phyloP scores from a whole-genome alignment of 2,113 vertebrate species.

The Passer domesticus region DNA sequence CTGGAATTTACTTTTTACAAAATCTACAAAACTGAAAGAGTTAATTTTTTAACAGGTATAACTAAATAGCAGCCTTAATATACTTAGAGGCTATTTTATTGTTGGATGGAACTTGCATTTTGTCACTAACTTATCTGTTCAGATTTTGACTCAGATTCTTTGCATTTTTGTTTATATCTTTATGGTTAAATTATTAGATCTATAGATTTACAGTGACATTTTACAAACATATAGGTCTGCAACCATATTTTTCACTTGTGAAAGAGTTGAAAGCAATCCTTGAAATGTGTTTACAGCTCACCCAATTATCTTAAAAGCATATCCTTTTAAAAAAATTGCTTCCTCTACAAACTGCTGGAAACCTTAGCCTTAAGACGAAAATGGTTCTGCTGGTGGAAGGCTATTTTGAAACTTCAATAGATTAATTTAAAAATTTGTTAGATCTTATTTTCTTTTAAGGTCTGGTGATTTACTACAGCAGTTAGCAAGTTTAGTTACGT shows the following conservation, averaged over 20 bases:
- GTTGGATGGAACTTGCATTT: background rate
- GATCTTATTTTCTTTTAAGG: background rate
- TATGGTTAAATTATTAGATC: background rate
- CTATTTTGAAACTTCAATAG: background rate
- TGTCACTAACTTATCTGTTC: background rate
- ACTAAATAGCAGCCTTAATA: background rate
- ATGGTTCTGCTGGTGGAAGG: accelerated
- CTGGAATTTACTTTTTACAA: background rate
- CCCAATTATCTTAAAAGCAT: background rate
- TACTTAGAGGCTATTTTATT: background rate
- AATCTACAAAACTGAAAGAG: background rate
- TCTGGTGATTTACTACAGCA: background rate
- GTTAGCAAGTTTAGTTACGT: background rate
- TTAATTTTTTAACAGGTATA: background rate
- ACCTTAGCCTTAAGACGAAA: background rate
- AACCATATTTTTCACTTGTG: background rate
- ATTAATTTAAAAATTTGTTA: background rate
- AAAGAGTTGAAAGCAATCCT: background rate
- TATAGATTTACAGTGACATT: background rate
- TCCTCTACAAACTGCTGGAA: background rate
- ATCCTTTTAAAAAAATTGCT: background rate
- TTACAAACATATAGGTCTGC: background rate
- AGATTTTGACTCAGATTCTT: background rate
- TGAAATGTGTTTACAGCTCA: background rate
- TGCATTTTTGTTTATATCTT: background rate